Evolutionary conservation across 2,888 invertebrate species (phyloP).

Genomic region (Hypena proboscidalis): DNA sequence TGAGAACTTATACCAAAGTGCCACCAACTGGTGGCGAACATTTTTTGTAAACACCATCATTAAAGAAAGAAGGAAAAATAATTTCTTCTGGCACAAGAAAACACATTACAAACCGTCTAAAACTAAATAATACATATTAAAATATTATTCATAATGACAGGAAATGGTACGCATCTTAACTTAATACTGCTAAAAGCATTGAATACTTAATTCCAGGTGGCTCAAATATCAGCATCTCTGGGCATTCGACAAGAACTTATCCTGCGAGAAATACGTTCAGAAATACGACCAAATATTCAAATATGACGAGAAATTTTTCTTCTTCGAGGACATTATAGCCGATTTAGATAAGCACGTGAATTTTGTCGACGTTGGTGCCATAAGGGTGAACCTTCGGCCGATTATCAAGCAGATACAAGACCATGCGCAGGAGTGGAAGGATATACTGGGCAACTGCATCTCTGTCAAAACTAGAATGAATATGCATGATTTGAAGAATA

Average conservation of each 20-base stretch:
- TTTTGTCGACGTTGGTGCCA: constrained; percentile 87
- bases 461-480: constrained; percentile 87
- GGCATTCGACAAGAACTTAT: constrained; percentile 89
- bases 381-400: constrained; percentile 90
- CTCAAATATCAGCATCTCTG: constrained; percentile 90
- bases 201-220: constrained; percentile 89
- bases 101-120: no score
- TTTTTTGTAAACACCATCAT: no score
- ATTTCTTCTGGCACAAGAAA: no score
- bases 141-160: no score
- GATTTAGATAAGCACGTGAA: constrained; percentile 86
- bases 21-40: no score
- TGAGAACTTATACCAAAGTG: no score
- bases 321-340: constrained; percentile 90
- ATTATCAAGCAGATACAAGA: constrained; percentile 87
- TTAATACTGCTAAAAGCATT: no score
- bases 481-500: constrained; percentile 88
- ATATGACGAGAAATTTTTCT: constrained; percentile 94
- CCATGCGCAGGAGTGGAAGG: constrained; percentile 93
- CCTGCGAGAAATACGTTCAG: constrained; percentile 91
- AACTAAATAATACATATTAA: no score
- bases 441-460: constrained; percentile 89
- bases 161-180: no score
- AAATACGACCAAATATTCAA: constrained; percentile 82
- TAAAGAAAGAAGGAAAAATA: no score